Conservation (phyloP, 2,113 vertebrate species). For the Perca schrenkii region DNA sequence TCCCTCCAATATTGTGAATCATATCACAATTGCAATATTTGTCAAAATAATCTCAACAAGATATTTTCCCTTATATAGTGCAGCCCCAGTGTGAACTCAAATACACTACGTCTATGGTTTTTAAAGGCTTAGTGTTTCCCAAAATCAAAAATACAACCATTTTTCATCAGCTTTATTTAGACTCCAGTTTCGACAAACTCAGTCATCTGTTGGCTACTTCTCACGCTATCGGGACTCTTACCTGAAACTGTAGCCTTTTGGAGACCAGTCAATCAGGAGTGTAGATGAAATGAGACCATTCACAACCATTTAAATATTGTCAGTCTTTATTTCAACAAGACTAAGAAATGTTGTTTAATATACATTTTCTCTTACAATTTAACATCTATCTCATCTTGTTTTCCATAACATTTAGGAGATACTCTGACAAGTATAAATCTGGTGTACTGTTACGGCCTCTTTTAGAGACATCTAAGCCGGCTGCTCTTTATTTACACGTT, state of each 20-base stretch:
- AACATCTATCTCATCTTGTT: conserved; percentile 83
- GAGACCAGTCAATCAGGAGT: neutral
- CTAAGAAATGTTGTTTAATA: conserved; percentile 87
- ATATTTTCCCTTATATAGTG: too few relatives aligned
- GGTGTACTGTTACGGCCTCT: conserved; percentile 84
- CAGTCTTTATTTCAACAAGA: conserved; percentile 89
- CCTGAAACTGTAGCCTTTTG: neutral
- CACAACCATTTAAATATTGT: conserved; percentile 84
- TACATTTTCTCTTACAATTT: conserved; percentile 87
- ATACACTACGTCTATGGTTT: neutral
- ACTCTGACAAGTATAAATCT: conserved; percentile 84
- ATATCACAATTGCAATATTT: too few relatives aligned
- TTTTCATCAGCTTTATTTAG: neutral
- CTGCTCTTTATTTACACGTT: conserved; percentile 84
- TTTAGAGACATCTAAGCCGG: conserved; percentile 85
- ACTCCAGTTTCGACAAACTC: neutral
- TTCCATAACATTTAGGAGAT: conserved; percentile 82
- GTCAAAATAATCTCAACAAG: too few relatives aligned
- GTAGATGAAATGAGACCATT: conserved; percentile 44
- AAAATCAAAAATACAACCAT: neutral
- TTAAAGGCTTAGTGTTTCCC: neutral
- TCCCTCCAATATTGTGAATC: too few relatives aligned
- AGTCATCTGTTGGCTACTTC: neutral
- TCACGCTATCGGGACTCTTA: neutral
- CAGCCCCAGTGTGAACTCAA: neutral